phyloP scores from a whole-genome alignment of 2,113 vertebrate genomes.

The Typhlomys cinereus region DNA sequence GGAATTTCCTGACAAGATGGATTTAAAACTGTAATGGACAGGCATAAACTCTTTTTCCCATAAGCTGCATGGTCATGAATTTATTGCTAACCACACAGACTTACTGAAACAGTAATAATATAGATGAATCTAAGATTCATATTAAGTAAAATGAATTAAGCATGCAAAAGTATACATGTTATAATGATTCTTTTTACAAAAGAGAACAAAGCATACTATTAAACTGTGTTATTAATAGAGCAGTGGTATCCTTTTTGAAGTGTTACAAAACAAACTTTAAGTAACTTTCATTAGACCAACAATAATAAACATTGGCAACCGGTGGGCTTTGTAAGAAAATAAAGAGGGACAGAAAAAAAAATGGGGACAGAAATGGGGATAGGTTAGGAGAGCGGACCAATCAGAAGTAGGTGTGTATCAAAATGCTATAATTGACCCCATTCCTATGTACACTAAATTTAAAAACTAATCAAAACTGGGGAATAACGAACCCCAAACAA shows the following conservation, averaged over 20 bases:
- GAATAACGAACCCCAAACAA: background rate
- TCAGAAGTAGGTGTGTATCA: background rate
- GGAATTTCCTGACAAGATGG: too few relatives aligned
- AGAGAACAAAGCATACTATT: background rate
- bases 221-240: background rate
- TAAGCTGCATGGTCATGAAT: too few relatives aligned
- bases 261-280: background rate
- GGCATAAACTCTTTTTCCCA: too few relatives aligned
- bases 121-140: background rate
- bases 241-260: background rate
- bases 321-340: background rate
- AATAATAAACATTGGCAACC: background rate
- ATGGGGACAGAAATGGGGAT: background rate
- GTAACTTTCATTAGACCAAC: background rate
- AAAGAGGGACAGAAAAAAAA: too few relatives aligned
- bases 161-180: background rate
- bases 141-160: background rate
- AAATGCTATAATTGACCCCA: background rate
- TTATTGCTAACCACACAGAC: too few relatives aligned
- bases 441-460: background rate
- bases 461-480: background rate
- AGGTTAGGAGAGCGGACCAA: background rate
- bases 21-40: too few relatives aligned
- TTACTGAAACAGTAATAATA: too few relatives aligned
- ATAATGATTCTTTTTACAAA: background rate